Evolutionary conservation across 2,888 invertebrate species (phyloP), one percentile per base, ranked within the genome.

Genomic region (Unio delphinus): DNA sequence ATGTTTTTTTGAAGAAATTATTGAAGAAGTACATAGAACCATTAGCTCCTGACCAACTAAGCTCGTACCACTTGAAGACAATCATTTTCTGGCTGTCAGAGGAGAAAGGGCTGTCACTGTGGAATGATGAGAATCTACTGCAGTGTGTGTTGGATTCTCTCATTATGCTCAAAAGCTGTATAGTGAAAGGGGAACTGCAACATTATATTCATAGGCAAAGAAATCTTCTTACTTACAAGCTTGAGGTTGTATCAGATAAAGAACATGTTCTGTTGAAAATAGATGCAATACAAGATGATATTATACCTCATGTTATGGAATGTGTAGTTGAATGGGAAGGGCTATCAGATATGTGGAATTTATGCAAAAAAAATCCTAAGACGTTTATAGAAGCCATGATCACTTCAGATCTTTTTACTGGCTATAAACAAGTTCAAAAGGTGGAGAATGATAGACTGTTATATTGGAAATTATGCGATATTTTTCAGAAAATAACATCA

Each of bases 1-100:
- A 71, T 57, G 18, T 71, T 45, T 20, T 71, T 20, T 17, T 71
- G 28, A 71, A 71, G 54, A 45, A 8, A 5, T 20, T 67, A 3
- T 20, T 23, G 18, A 64, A 71, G 55, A 60, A 26, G 45, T 56
- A 67, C 45, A 20, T 71, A 1, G 64, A 67, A 4, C 34, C n/a
- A 23, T 23, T 59, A n/a, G 64, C 54, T 11, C 64, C 67, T 5
- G 61, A 67, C n/a, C 67, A 67, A 30, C 7, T 67, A 4, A 71
- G 67, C 28, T 67, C 70, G 0, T 71, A 67, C 23, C 64, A 67
- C 45, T 7, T 67, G 26, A 71, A 71, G 54, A 71, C 70, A 2
- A 18, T 61, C 3, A 60, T 71, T 17, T 71, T 67, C 28, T 71
- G 70, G 70, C n/a, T 67, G 20, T 60, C 64, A 0, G 70, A 71